Evolutionary conservation across 2,888 invertebrate genomes (phyloP).

Genomic region (Helleia helle): DNA sequence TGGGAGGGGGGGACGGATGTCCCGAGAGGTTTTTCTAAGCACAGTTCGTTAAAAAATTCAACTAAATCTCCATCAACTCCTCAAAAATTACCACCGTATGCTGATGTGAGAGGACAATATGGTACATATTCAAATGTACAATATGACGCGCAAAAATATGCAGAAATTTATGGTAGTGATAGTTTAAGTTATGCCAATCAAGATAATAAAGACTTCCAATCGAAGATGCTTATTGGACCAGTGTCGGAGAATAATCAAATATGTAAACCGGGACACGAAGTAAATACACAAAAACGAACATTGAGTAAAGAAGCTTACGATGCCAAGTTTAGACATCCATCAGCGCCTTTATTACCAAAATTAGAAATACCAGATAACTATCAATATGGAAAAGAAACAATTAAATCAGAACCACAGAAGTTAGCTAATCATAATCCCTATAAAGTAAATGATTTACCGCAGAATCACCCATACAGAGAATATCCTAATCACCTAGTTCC

Average conservation of each 20-base stretch:
- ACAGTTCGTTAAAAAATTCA: constrained; percentile 45
- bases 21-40: constrained; percentile 54
- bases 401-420: constrained; percentile 43
- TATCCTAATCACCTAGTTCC: constrained; percentile 41
- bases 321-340: constrained; percentile 55
- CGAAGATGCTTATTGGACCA: constrained; percentile 71
- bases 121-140: constrained; percentile 48
- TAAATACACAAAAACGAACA: constrained; percentile 56
- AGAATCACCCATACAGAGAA: constrained; percentile 41
- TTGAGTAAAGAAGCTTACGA: constrained; percentile 58
- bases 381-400: constrained; percentile 51
- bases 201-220: constrained; percentile 72
- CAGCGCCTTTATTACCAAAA: constrained; percentile 62
- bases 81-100: constrained; percentile 60
- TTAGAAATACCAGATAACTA: constrained; percentile 60
- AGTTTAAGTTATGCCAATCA: constrained; percentile 60
- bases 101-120: constrained; percentile 58
- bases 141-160: constrained; percentile 63
- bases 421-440: constrained; percentile 35
- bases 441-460: constrained; percentile 20
- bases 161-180: constrained; percentile 62
- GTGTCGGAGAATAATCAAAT: constrained; percentile 68
- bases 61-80: constrained; percentile 51
- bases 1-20: constrained; percentile 76
- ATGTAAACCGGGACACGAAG: constrained; percentile 44